A percentile compares a stretch with the other conserved stretches of the same genome.
Evolutionary conservation across 2,888 invertebrate species (phyloP).

Genomic region (Drosophila meridiana): DNA sequence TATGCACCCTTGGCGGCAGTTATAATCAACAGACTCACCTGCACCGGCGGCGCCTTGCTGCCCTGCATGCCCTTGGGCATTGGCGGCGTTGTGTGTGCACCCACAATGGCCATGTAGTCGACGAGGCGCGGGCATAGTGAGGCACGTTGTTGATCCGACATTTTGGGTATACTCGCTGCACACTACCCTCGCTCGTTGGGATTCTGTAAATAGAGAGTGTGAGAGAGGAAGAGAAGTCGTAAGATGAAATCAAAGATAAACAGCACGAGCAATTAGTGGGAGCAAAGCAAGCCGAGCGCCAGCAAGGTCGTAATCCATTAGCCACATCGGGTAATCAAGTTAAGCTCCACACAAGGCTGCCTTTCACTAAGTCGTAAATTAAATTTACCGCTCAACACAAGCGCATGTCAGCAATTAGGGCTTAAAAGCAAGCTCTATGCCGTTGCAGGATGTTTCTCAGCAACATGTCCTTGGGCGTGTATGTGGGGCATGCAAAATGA

Average conservation of each 20-base stretch:
- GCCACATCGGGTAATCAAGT: constrained; percentile 36
- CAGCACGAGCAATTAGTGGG: constrained; percentile 12
- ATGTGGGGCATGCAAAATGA: neutral
- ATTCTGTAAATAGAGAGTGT: constrained; percentile 29
- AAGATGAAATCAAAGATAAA: constrained; percentile 23
- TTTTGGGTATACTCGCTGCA: constrained; percentile 39
- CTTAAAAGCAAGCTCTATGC: neutral
- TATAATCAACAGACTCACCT: constrained; percentile 86
- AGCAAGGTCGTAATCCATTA: constrained; percentile 24
- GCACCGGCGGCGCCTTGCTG: constrained; percentile 89
- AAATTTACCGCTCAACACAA: constrained; percentile 20
- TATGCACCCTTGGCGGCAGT: constrained; percentile 9
- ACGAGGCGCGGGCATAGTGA: constrained; percentile 94
- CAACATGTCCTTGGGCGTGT: neutral
- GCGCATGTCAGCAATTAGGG: constrained; percentile 3
- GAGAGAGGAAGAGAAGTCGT: neutral
- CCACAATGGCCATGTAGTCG: constrained; percentile 99
- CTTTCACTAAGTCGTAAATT: constrained; percentile 29
- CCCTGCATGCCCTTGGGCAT: constrained; percentile 86
- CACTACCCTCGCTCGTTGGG: constrained; percentile 28
- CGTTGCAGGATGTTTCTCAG: neutral
- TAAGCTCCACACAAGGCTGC: constrained; percentile 27
- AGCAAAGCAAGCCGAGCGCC: neutral
- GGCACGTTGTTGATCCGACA: constrained; percentile 90
- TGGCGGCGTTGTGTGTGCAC: constrained; percentile 91